phyloP scores from a whole-genome alignment of 2,113 vertebrate species.

The Neotragus pygmaeus region DNA sequence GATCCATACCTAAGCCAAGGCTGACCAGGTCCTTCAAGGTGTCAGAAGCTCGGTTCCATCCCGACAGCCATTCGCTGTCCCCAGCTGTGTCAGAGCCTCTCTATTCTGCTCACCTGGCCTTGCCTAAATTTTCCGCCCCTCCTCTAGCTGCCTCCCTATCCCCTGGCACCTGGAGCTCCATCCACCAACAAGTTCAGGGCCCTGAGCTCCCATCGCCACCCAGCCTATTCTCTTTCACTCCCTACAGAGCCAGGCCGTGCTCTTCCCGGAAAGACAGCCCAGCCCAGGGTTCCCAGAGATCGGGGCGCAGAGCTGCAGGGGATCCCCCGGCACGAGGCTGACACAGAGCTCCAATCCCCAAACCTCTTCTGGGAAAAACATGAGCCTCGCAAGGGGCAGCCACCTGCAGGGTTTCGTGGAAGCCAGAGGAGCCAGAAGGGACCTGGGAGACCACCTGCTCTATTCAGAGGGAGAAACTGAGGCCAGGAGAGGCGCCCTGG shows the following conservation, averaged over 20 bases:
- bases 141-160: background rate
- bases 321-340: rapidly evolving
- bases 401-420: background rate
- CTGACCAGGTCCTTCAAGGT: background rate
- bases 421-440: background rate
- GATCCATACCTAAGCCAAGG: too few species aligned
- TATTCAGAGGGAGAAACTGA: background rate
- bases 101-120: background rate
- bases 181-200: background rate
- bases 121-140: background rate
- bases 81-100: rapidly evolving
- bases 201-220: background rate
- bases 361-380: background rate
- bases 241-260: background rate
- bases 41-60: background rate
- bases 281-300: background rate
- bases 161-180: background rate
- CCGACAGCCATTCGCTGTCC: background rate
- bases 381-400: background rate
- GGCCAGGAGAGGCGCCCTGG: background rate
- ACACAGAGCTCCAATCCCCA: background rate
- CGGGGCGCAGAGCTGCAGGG: background rate
- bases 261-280: constrained; percentile 14
- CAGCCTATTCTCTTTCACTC: background rate
- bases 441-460: background rate